phyloP scores from a whole-genome alignment of 1,140 invertebrate genomes.

The Tachypleus tridentatus region DNA sequence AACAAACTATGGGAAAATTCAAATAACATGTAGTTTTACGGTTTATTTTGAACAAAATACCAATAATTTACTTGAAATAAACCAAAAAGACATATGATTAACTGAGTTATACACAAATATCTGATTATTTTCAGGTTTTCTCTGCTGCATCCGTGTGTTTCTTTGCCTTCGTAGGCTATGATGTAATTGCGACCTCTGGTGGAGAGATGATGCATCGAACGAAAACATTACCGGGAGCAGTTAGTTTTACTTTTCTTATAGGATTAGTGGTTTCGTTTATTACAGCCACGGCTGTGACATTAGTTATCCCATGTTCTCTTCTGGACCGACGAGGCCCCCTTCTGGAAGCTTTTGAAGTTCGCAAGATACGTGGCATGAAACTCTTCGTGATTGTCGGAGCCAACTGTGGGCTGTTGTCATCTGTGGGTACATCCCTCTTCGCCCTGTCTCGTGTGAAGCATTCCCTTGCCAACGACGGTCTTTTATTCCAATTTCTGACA shows the following conservation, averaged over 20 bases:
- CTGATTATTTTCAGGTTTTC: slow-evolving; percentile 14
- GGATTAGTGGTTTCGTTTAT: slow-evolving; percentile 5
- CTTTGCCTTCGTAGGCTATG: slow-evolving; percentile 32
- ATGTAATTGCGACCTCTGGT: slow-evolving; percentile 26
- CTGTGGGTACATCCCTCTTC: slow-evolving; percentile 10
- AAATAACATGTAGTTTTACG: too few species aligned
- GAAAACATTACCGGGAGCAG: slow-evolving; percentile 4
- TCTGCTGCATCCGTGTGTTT: slow-evolving; percentile 23
- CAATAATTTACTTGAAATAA: too few species aligned
- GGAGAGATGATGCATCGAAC: slow-evolving; percentile 20
- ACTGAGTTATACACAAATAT: background rate
- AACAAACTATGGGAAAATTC: too few species aligned
- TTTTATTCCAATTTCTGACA: slow-evolving; percentile 29
- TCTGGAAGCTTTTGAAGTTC: slow-evolving; percentile 11
- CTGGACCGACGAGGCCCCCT: slow-evolving; percentile 13
- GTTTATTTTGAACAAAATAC: too few species aligned
- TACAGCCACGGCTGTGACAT: slow-evolving; percentile 6
- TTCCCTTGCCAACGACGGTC: slow-evolving; percentile 34
- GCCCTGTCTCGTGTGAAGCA: slow-evolving; percentile 5
- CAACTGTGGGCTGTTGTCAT: slow-evolving; percentile 6
- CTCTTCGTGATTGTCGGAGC: slow-evolving; percentile 17
- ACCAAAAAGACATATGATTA: background rate
- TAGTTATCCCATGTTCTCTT: slow-evolving; percentile 11
- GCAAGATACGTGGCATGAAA: slow-evolving; percentile 11
- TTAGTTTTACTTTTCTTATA: slow-evolving; percentile 9